Evolutionary conservation across 2,888 invertebrate genomes (phyloP).

Genomic region (Ectemnius continuus): DNA sequence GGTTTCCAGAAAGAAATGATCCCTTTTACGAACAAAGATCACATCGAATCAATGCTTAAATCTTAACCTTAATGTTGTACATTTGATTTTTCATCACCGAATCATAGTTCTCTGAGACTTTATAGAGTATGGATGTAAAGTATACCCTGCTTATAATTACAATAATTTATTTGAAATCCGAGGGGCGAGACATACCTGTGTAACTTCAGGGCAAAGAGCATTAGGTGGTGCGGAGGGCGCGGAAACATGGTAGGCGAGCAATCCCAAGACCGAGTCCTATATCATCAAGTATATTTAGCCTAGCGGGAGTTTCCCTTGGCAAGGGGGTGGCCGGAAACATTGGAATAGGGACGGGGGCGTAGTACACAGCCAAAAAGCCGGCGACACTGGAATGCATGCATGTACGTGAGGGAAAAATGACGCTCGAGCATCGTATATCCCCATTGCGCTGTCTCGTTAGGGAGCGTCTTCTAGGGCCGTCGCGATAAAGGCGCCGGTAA

Average conservation of each 20-base stretch:
- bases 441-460: conserved; percentile 48
- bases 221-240: conserved; percentile 26
- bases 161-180: no score
- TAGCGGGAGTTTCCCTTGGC: conserved; percentile 51
- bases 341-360: conserved; percentile 29
- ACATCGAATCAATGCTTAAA: conserved; percentile 14
- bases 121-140: neutral
- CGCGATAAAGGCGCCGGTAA: conserved; percentile 50
- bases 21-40: conserved; percentile 37
- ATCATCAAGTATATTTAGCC: conserved; percentile 62
- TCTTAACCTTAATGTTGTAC: no score
- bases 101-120: no score
- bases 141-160: no score
- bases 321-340: conserved; percentile 40
- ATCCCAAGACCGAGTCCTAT: conserved; percentile 45
- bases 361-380: conserved; percentile 60
- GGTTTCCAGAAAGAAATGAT: conserved; percentile 33
- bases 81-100: neutral
- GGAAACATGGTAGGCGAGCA: conserved; percentile 44
- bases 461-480: conserved; percentile 48
- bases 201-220: neutral
- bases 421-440: conserved; percentile 42
- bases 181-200: neutral
- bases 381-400: conserved; percentile 34
- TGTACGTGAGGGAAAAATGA: neutral